A percentile compares a stretch with the other conserved stretches of the same genome.
These are phyloP conservation scores for Pterophyllum scalare DNA, from an alignment of 2,113 vertebrate genomes.

Conservation along the genomic window DNA sequence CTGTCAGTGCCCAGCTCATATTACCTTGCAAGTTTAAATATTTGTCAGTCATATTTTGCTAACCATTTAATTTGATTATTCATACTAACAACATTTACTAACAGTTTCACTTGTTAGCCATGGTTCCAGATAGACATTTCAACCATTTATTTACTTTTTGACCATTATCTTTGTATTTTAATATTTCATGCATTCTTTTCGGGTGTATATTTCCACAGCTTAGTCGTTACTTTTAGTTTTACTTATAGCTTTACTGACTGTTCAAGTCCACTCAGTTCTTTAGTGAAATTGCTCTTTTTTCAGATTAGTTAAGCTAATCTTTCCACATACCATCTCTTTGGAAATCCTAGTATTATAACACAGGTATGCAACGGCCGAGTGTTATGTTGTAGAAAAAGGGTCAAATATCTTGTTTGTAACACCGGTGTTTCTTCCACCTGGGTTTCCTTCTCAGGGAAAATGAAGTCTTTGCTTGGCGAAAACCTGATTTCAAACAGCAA, in stretches of 20 bases:
- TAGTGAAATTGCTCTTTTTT: too few relatives aligned
- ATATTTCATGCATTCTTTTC: background rate
- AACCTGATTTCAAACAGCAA: background rate
- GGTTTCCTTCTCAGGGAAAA: background rate
- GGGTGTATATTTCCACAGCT: background rate
- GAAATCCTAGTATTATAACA: too few relatives aligned
- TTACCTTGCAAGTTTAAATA: background rate
- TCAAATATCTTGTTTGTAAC: background rate
- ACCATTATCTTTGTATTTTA: background rate
- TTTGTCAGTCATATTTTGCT: background rate
- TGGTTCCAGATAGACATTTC: background rate
- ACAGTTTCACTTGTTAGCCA: background rate
- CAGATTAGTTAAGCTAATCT: too few relatives aligned
- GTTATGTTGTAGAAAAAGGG: background rate
- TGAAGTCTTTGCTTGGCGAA: background rate
- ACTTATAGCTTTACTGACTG: background rate
- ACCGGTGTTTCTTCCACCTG: background rate
- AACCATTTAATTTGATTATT: background rate
- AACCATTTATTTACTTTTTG: background rate
- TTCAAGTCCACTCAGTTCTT: background rate
- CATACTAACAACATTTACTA: background rate
- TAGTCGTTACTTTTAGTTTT: background rate
- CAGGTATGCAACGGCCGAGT: background rate
- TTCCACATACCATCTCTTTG: too few relatives aligned
- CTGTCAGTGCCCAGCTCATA: too few relatives aligned